Percentiles rank a stretch among this genome's conserved stretches.
Conservation (phyloP, 2,797 vertebrate genomes). For the Dermochelys coriacea region DNA sequence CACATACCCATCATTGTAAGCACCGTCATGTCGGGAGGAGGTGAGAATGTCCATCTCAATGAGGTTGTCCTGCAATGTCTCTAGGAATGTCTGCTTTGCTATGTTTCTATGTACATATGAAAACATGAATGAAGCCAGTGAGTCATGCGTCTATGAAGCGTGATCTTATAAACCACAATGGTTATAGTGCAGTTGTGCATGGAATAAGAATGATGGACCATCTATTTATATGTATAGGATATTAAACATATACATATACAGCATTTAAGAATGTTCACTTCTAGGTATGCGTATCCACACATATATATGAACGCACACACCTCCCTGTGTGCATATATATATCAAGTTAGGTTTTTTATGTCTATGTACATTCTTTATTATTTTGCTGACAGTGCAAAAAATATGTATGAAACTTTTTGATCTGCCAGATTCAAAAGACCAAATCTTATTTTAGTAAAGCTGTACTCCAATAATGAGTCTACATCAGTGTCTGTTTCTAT, state of each 20-base stretch:
- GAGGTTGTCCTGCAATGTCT: conserved; percentile 99
- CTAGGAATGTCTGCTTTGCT: conserved; percentile 99
- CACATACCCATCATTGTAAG: conserved; percentile 98
- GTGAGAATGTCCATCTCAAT: conserved; percentile 99
- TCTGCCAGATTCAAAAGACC: background rate
- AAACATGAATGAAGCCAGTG: conserved; percentile 94
- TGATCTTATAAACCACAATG: conserved; percentile 78
- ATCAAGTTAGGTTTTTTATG: conserved; percentile 15
- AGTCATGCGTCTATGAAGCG: conserved; percentile 91
- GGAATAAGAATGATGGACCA: conserved; percentile 76
- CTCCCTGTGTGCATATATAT: conserved; percentile 33
- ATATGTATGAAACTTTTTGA: background rate
- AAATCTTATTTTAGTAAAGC: conserved; percentile 13
- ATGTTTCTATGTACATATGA: conserved; percentile 99
- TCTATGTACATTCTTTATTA: background rate
- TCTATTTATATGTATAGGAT: conserved; percentile 75
- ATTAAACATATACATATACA: conserved; percentile 75
- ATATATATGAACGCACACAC: background rate
- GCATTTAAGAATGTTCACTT: conserved; percentile 54
- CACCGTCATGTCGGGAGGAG: conserved; percentile 92
- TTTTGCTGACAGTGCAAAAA: background rate
- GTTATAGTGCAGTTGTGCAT: conserved; percentile 76
- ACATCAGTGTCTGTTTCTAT: background rate
- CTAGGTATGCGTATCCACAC: conserved; percentile 51
- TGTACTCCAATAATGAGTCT: background rate